Conservation (phyloP, 2,797 vertebrate genomes). For the Salmo trutta region DNA sequence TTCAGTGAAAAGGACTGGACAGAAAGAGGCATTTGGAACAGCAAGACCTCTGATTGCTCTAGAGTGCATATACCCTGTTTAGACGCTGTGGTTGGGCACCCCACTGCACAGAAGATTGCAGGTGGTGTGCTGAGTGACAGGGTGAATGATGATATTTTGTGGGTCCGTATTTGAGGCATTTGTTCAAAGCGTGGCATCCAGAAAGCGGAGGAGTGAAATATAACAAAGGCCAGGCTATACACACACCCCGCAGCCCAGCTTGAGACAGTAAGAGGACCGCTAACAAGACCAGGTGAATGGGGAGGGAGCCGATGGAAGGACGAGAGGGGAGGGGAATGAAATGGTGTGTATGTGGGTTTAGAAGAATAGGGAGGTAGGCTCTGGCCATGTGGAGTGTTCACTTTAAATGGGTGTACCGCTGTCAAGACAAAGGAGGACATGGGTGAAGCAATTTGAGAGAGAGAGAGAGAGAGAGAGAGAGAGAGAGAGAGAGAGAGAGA, state of each 20-base stretch:
- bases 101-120: background rate
- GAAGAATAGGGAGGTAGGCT: constrained; percentile 4
- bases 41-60: constrained; percentile 6
- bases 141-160: background rate
- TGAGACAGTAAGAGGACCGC: background rate
- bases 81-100: constrained; percentile 5
- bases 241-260: background rate
- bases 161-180: background rate
- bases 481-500: constrained; percentile 35
- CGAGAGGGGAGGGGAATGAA: background rate
- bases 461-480: constrained; percentile 41
- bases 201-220: too few species aligned
- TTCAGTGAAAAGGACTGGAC: too few species aligned
- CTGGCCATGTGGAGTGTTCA: constrained; percentile 48
- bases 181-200: background rate
- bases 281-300: too few species aligned
- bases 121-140: constrained; percentile 1
- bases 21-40: too few species aligned
- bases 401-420: constrained; percentile 56
- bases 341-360: background rate
- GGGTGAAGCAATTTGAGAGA: constrained; percentile 9
- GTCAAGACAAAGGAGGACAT: constrained; percentile 55
- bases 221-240: background rate
- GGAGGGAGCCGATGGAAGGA: background rate
- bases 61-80: background rate